Conservation (phyloP, 2,797 vertebrate genomes). For the Argyrosomus regius region DNA sequence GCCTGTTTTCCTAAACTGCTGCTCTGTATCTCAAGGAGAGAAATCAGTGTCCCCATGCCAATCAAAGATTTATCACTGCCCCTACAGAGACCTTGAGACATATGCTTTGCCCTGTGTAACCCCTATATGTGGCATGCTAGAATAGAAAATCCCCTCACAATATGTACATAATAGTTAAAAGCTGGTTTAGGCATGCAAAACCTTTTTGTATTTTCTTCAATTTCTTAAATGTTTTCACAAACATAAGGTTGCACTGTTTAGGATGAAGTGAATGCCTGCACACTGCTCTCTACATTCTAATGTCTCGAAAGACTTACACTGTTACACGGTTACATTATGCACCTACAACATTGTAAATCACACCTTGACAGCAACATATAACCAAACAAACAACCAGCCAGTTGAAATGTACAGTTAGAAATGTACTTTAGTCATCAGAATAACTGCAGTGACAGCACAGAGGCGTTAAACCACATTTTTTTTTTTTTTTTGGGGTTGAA, state of each 20-base stretch:
- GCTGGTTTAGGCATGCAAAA: no score
- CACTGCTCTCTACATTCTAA: not conserved
- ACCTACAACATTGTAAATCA: not conserved
- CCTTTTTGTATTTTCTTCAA: not conserved
- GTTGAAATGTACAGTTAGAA: not conserved
- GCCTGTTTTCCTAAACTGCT: no score
- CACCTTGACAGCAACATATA: not conserved
- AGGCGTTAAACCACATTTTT: not conserved
- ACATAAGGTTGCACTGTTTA: not conserved
- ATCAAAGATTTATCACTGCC: no score
- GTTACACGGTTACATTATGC: not conserved
- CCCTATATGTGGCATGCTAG: no score
- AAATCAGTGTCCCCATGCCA: no score
- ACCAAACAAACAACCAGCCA: no score
- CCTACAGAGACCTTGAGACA: no score
- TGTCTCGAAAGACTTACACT: not conserved
- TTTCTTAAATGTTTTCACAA: not conserved
- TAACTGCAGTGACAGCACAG: not conserved
- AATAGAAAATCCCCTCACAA: no score
- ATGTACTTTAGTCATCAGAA: not conserved
- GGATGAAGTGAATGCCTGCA: not conserved
- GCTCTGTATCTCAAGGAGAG: no score
- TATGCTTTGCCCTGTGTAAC: no score
- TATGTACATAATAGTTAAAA: no score
- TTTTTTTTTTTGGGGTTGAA: not conserved